Evolutionary conservation across 2,113 vertebrate species (phyloP).

Genomic region (Phalacrocorax carbo): DNA sequence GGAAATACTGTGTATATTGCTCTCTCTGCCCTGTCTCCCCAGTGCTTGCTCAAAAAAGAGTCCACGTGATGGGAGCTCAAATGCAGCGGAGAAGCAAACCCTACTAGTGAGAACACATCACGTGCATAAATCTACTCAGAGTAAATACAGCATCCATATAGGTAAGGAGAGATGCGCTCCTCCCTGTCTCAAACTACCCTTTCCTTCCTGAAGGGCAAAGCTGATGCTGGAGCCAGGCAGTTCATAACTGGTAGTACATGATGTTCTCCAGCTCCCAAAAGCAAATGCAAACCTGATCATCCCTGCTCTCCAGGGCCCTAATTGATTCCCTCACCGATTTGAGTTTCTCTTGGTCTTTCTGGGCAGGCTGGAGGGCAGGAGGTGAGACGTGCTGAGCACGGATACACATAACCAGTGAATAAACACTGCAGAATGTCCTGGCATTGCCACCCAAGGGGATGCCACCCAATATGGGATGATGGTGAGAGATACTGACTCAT

Average conservation of each 20-base stretch:
- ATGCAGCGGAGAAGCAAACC: not conserved
- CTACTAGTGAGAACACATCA: not conserved
- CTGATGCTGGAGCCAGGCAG: not conserved
- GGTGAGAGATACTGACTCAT: not conserved
- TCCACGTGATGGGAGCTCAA: not conserved
- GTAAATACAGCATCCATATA: not conserved
- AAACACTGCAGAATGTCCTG: fast-evolving
- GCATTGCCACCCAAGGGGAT: not conserved
- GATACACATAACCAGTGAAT: not conserved
- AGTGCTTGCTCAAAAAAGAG: not conserved
- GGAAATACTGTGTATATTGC: not conserved
- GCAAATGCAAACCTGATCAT: not conserved
- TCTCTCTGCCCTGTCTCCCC: constrained; percentile 4
- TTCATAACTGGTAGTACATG: fast-evolving
- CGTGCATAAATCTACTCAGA: not conserved
- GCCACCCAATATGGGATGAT: not conserved
- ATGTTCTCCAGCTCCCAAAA: not conserved
- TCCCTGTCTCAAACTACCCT: not conserved
- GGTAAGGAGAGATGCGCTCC: not conserved
- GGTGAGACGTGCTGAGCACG: not conserved
- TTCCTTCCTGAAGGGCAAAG: not conserved
- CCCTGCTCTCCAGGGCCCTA: not conserved
- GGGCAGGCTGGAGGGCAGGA: not conserved
- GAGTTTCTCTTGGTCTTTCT: not conserved
- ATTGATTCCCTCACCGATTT: not conserved